Evolutionary conservation across 2,888 invertebrate species (phyloP).

Genomic region (Gasteruption jaculator): DNA sequence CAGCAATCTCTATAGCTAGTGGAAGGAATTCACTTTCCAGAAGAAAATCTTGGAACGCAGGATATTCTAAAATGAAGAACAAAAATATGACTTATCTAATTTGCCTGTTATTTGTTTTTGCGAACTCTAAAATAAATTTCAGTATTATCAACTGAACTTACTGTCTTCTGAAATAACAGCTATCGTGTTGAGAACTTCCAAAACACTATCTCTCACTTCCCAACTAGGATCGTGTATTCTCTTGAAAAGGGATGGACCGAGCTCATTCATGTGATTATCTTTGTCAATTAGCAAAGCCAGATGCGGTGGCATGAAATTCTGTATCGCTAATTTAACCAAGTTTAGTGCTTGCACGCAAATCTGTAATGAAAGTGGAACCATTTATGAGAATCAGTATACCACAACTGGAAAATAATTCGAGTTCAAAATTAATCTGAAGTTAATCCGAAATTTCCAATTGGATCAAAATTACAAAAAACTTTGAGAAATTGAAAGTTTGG

Average conservation of each 20-base stretch:
- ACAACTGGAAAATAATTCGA: constrained; percentile 4
- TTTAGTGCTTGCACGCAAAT: constrained; percentile 68
- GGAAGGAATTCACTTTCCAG: constrained; percentile 63
- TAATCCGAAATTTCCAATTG: no score
- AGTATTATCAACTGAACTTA: constrained; percentile 48
- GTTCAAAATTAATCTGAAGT: constrained; percentile 2
- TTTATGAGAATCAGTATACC: no score
- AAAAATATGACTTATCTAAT: neutral
- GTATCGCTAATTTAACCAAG: constrained; percentile 65
- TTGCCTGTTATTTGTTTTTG: no score
- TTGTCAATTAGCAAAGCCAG: constrained; percentile 69
- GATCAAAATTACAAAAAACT: no score
- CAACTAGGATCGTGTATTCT: constrained; percentile 70
- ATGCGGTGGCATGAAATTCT: constrained; percentile 74
- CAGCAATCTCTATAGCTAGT: constrained; percentile 62
- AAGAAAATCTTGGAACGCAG: constrained; percentile 70
- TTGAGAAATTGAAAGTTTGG: no score
- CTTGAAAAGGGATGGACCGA: constrained; percentile 65
- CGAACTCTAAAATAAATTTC: no score
- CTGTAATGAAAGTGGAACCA: no score
- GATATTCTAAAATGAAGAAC: constrained; percentile 63
- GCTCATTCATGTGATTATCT: constrained; percentile 58
- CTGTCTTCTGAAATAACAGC: constrained; percentile 67
- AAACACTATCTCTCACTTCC: constrained; percentile 75
- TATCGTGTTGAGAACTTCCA: constrained; percentile 69